Conservation (phyloP, 2,113 vertebrate genomes). For the Excalfactoria chinensis region DNA sequence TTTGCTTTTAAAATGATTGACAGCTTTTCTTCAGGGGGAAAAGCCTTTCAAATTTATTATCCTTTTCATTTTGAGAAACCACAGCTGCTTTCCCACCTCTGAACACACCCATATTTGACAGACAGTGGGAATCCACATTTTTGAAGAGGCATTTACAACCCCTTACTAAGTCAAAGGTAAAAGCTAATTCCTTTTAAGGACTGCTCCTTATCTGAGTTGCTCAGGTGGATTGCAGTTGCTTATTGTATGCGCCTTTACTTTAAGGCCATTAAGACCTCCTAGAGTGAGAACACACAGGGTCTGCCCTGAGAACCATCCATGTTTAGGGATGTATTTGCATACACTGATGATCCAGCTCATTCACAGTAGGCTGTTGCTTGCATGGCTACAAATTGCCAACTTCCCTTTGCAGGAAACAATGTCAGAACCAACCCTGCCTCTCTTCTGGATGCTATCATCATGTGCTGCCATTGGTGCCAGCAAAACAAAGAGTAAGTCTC, state of each 20-base stretch:
- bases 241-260: background rate
- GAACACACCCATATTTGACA: background rate
- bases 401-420: background rate
- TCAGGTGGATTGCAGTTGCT: background rate
- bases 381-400: background rate
- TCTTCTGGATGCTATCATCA: background rate
- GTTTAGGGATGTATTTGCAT: background rate
- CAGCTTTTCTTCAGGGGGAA: background rate
- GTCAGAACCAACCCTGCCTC: background rate
- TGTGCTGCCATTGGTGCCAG: background rate
- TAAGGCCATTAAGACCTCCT: background rate
- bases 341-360: background rate
- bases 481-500: background rate
- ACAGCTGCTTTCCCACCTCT: slow-evolving; percentile 16
- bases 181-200: background rate
- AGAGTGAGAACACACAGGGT: background rate
- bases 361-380: background rate
- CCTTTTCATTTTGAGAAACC: slow-evolving; percentile 13
- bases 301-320: background rate
- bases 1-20: background rate
- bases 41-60: background rate
- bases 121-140: background rate
- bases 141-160: background rate
- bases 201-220: background rate
- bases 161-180: background rate